Evolutionary conservation across 2,888 invertebrate species (phyloP).

Genomic region (Harpalus rubripes): DNA sequence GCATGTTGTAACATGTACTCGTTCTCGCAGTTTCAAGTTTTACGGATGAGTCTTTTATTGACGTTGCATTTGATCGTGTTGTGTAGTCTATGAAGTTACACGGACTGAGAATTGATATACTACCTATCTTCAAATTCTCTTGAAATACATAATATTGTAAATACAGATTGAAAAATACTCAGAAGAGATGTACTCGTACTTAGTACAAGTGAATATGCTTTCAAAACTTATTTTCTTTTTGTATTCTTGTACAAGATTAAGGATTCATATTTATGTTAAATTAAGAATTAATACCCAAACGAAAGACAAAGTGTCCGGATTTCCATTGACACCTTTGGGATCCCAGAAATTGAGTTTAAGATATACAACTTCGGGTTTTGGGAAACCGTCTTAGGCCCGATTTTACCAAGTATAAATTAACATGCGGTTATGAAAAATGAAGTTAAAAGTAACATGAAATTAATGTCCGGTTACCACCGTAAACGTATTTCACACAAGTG

Average conservation of each 20-base stretch:
- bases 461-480: too few relatives aligned
- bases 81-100: constrained; percentile 53
- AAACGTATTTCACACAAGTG: too few relatives aligned
- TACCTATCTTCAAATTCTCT: background rate
- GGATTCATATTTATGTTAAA: background rate
- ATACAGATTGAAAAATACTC: background rate
- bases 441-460: too few relatives aligned
- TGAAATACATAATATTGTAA: background rate
- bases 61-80: constrained; percentile 58
- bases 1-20: constrained; percentile 50
- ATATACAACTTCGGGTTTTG: too few relatives aligned
- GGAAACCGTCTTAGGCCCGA: too few relatives aligned
- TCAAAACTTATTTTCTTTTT: background rate
- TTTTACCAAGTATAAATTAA: too few relatives aligned
- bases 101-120: background rate
- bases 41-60: constrained; percentile 57
- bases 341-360: too few relatives aligned
- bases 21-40: constrained; percentile 56
- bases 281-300: too few relatives aligned
- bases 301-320: too few relatives aligned
- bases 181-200: background rate
- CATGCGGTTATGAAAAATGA: too few relatives aligned
- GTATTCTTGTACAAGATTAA: background rate
- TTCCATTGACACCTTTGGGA: too few relatives aligned
- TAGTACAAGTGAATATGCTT: background rate